Percentiles rank a stretch among this genome's conserved stretches.
Evolutionary conservation across 2,113 vertebrate species (phyloP).

Genomic region (Edolisoma coerulescens): DNA sequence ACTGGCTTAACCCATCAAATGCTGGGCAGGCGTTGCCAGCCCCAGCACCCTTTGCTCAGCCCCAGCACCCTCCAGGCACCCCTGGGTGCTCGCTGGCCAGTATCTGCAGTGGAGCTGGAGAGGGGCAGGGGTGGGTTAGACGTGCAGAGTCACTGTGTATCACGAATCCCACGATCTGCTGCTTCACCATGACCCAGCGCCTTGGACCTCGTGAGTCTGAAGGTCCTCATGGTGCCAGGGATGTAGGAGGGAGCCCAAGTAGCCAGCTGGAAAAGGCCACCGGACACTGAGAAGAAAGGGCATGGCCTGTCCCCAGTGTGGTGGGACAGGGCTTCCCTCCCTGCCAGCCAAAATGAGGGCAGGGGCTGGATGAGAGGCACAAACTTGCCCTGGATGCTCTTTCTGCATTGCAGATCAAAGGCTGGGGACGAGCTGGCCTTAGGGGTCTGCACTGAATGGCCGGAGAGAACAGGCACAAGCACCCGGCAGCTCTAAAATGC

Average conservation of each 20-base stretch:
- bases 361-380: background rate
- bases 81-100: background rate
- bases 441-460: conserved; percentile 39
- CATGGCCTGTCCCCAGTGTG: accelerated
- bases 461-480: conserved; percentile 7
- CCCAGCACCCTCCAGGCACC: background rate
- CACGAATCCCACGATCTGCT: background rate
- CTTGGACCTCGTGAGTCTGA: background rate
- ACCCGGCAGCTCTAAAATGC: conserved; percentile 10
- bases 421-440: conserved; percentile 14
- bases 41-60: background rate
- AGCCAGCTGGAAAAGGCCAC: background rate
- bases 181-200: background rate
- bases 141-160: accelerated
- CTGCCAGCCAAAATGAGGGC: background rate
- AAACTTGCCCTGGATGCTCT: background rate
- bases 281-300: background rate
- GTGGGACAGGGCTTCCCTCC: background rate
- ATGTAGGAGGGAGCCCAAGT: background rate
- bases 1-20: conserved; percentile 53
- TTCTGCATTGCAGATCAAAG: conserved; percentile 64
- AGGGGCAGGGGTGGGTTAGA: background rate
- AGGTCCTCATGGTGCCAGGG: background rate
- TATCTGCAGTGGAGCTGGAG: background rate
- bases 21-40: background rate